These are phyloP conservation scores for Paradoxurus hermaphroditus DNA, from an alignment of 2,113 vertebrate species.

Conservation along the genomic window DNA sequence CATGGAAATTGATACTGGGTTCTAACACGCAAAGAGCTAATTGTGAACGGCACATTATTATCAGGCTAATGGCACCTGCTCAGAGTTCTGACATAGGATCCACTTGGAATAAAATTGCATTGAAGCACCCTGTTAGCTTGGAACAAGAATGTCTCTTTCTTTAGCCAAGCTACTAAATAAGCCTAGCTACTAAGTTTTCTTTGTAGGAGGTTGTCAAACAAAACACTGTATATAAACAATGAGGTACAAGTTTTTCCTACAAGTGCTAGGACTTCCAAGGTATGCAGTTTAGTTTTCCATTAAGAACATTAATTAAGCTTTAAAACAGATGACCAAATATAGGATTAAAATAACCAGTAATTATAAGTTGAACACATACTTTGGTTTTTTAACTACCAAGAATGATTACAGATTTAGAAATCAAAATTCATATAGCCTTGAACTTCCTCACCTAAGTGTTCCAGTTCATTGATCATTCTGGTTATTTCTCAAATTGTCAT, in stretches of 20 bases:
- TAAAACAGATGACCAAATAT: neutral
- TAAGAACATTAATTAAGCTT: neutral
- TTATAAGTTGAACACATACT: neutral
- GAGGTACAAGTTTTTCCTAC: neutral
- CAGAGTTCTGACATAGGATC: neutral
- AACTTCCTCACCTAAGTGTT: neutral
- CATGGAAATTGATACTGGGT: neutral
- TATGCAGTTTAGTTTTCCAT: neutral
- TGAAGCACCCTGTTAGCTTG: neutral
- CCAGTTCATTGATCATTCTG: neutral
- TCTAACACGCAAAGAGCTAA: neutral
- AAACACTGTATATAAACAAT: neutral
- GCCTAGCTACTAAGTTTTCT: neutral
- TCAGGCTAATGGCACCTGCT: neutral
- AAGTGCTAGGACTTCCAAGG: neutral
- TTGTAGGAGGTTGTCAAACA: neutral
- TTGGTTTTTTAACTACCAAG: neutral
- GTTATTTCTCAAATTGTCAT: neutral
- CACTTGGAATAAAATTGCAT: neutral
- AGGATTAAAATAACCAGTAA: constrained; percentile 14
- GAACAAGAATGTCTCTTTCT: neutral
- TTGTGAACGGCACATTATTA: neutral
- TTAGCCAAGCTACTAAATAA: neutral
- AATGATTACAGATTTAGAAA: neutral
- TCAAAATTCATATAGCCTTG: neutral